A percentile compares a stretch with the other conserved stretches of the same genome.
Evolutionary conservation across 2,888 invertebrate genomes (phyloP).

Genomic region (Trisateles emortualis): DNA sequence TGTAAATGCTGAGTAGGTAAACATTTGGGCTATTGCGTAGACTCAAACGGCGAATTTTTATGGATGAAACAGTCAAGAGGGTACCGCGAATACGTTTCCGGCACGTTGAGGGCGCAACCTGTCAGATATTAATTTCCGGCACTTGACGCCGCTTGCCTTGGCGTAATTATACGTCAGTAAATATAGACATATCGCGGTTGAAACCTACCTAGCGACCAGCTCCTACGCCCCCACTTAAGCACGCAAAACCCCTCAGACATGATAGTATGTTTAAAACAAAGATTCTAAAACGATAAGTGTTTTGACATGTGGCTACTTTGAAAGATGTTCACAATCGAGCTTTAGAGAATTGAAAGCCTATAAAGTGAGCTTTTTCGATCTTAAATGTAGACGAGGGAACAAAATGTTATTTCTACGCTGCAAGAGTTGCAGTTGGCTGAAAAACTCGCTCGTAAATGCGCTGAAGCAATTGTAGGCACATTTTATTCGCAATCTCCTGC

Average conservation of each 20-base stretch:
- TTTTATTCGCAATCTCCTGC: constrained; percentile 66
- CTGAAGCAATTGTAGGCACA: constrained; percentile 47
- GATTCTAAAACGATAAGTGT: constrained; percentile 17
- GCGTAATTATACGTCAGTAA: constrained; percentile 67
- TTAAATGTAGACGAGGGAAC: constrained; percentile 13
- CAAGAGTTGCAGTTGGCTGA: constrained; percentile 21
- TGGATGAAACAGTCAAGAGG: constrained; percentile 39
- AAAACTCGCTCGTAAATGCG: constrained; percentile 44
- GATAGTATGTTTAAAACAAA: constrained; percentile 39
- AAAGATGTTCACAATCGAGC: constrained; percentile 1
- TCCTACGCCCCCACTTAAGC: constrained; percentile 42
- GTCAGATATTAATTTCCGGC: constrained; percentile 81
- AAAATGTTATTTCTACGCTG: constrained; percentile 29
- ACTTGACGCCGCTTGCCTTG: constrained; percentile 60
- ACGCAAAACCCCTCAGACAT: constrained; percentile 43
- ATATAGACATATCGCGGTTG: constrained; percentile 56
- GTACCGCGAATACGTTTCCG: constrained; percentile 52
- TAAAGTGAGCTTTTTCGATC: constrained; percentile 4
- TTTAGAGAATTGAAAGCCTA: neutral
- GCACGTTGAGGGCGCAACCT: constrained; percentile 57
- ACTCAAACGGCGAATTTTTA: constrained; percentile 18
- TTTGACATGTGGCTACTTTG: constrained; percentile 20
- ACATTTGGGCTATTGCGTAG: constrained; percentile 6
- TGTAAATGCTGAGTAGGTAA: neutral
- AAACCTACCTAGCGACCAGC: constrained; percentile 24